phyloP scores from a whole-genome alignment of 1,140 invertebrate genomes.

The Idris sp. region DNA sequence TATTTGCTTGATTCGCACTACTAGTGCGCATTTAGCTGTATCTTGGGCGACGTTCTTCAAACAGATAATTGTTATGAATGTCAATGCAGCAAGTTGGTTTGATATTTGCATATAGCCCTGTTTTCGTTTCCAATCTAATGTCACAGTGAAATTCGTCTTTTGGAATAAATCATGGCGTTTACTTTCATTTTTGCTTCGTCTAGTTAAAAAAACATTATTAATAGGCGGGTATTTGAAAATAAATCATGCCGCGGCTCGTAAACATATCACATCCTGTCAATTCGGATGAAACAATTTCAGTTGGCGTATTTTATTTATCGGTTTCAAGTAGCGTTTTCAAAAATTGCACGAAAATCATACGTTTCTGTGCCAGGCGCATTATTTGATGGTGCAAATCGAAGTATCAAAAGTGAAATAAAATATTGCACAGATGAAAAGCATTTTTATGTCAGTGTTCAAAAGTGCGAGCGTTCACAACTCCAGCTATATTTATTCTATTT shows the following conservation, averaged over 20 bases:
- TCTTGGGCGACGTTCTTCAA: slow-evolving; percentile 56
- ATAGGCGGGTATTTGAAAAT: slow-evolving; percentile 3
- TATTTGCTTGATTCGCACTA: slow-evolving; percentile 38
- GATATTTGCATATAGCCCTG: slow-evolving; percentile 39
- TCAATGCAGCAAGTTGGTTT: slow-evolving; percentile 37
- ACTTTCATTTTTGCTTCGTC: slow-evolving; percentile 30
- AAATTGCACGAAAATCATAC: slow-evolving; percentile 8
- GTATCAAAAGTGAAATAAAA: too few species aligned
- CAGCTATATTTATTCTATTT: too few species aligned
- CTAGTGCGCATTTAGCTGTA: slow-evolving; percentile 47
- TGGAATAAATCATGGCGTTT: slow-evolving; percentile 39
- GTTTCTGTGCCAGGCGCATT: background rate
- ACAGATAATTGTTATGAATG: slow-evolving; percentile 49
- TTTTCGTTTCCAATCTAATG: slow-evolving; percentile 11
- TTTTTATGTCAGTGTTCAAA: too few species aligned
- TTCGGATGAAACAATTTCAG: slow-evolving; percentile 21
- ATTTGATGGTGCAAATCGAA: background rate
- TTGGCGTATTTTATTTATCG: slow-evolving; percentile 4
- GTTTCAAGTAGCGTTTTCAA: background rate
- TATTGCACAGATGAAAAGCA: too few species aligned
- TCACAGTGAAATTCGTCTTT: slow-evolving; percentile 11
- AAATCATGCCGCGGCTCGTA: slow-evolving; percentile 16
- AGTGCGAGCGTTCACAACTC: too few species aligned
- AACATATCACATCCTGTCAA: slow-evolving; percentile 17
- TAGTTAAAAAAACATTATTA: slow-evolving; percentile 37